A percentile compares a stretch with the other conserved stretches of the same genome.
These are phyloP conservation scores for Drosophila pallidifrons DNA, from an alignment of 1,140 invertebrate species.

Conservation along the genomic window DNA sequence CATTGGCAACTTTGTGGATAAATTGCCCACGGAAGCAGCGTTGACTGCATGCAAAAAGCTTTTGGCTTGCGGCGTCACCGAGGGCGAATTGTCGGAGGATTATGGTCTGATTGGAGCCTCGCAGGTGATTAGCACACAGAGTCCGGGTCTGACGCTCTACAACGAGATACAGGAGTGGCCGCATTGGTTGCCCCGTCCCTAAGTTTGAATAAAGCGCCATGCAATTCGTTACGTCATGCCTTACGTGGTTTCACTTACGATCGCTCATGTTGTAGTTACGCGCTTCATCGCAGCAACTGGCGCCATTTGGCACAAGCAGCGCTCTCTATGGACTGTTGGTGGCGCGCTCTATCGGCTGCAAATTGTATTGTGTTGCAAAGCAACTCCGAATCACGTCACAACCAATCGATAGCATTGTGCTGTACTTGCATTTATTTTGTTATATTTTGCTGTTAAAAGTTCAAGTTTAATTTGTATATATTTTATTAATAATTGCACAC, in stretches of 20 bases:
- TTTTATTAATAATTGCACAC: too few relatives aligned
- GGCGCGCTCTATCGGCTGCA: background rate
- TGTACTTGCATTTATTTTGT: background rate
- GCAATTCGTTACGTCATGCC: background rate
- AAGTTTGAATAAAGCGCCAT: constrained; percentile 10
- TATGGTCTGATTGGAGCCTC: constrained; percentile 88
- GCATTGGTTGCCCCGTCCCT: constrained; percentile 74
- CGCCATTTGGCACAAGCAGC: background rate
- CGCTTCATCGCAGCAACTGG: background rate
- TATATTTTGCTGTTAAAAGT: background rate
- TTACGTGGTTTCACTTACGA: background rate
- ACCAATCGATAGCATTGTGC: background rate
- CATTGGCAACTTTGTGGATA: constrained; percentile 89
- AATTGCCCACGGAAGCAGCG: constrained; percentile 86
- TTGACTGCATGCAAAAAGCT: constrained; percentile 87
- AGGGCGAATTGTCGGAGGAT: constrained; percentile 86
- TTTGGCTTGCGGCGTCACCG: constrained; percentile 87
- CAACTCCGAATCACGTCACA: background rate
- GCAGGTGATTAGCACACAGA: constrained; percentile 87
- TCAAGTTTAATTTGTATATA: too few relatives aligned
- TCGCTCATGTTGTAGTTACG: background rate
- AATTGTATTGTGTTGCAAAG: background rate
- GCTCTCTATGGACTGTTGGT: background rate
- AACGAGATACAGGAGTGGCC: constrained; percentile 85
- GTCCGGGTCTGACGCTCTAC: constrained; percentile 89